Conservation (phyloP, 2,888 invertebrate genomes). For the Augochlorella aurata region DNA sequence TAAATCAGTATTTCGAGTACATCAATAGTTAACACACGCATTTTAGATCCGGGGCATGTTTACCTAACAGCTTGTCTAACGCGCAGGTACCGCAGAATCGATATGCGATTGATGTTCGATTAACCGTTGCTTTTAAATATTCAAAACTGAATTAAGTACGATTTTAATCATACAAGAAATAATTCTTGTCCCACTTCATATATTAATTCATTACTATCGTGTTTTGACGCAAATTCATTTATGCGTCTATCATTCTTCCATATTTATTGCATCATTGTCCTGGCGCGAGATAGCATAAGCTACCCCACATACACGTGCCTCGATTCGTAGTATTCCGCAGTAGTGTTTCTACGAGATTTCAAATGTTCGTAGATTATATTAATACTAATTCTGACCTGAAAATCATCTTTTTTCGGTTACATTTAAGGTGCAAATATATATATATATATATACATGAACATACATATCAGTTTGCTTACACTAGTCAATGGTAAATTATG, state of each 20-base stretch:
- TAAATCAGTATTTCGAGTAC: background rate
- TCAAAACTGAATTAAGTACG: background rate
- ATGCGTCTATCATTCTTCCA: background rate
- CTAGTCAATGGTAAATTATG: background rate
- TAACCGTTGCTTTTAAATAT: background rate
- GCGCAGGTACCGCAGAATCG: background rate
- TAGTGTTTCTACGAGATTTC: conserved; percentile 8
- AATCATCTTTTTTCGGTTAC: background rate
- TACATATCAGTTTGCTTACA: background rate
- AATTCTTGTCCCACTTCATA: background rate
- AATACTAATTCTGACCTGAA: background rate
- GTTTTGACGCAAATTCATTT: background rate
- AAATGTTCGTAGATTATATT: background rate
- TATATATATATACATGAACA: background rate
- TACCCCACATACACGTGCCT: background rate
- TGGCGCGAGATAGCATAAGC: background rate
- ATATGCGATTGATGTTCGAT: background rate
- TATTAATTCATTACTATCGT: background rate
- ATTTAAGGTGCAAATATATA: conserved; percentile 7
- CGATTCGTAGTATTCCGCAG: background rate
- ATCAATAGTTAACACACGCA: background rate
- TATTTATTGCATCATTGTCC: background rate
- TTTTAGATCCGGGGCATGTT: background rate
- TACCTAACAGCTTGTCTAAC: background rate
- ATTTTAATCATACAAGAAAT: background rate